Base-by-base conservation (phyloP, 1,140 invertebrate species). In the Aporrectodea caliginosa region DNA sequence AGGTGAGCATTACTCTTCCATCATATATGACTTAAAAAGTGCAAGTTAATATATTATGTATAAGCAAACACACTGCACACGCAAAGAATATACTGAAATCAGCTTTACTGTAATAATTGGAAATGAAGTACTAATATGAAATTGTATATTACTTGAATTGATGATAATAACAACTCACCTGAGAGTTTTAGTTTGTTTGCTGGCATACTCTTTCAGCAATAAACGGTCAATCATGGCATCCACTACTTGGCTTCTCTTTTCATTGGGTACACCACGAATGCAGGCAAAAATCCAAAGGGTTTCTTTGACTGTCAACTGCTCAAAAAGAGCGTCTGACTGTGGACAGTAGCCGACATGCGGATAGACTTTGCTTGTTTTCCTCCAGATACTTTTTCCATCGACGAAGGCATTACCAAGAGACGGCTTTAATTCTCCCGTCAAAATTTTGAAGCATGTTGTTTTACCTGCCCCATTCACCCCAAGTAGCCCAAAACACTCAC, bases 381-480 rank as follows among this genome's bases (percentile, higher is more conserved):
- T 82, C 27, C 84, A 73, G 16, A 87, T 84, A 73, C 85, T 87
- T 82, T 22, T 81, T 82, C 88, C 69, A 85, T 84, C 74, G 74
- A 90, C 83, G 79, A 86, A 87, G 75, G 92, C 91, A 84, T 90
- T 87, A n/a, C 93, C 93, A 35, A 85, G 86, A 16, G 92, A 91
- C 14, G 92, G 87, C 58, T 86, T 82, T 69, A 92, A 82, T 16
- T 78, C 75, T 32, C 94, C 94, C 0, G 94, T 95, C 77, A 91
- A 80, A 88, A 90, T 90, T 83, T 92, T 91, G 81, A 95, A 95
- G 1, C 93, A 94, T 2, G 93, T 93, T 1, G 93, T 94, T 88
- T 95, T 96, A 12, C 94, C 94, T 1, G 94, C 94, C 0, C 94
- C 94, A 83, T 92, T 92, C 0, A 92, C 89, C 22, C 93, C 93